Conservation (phyloP, 2,797 vertebrate genomes). For the Psittacula derbiana region DNA sequence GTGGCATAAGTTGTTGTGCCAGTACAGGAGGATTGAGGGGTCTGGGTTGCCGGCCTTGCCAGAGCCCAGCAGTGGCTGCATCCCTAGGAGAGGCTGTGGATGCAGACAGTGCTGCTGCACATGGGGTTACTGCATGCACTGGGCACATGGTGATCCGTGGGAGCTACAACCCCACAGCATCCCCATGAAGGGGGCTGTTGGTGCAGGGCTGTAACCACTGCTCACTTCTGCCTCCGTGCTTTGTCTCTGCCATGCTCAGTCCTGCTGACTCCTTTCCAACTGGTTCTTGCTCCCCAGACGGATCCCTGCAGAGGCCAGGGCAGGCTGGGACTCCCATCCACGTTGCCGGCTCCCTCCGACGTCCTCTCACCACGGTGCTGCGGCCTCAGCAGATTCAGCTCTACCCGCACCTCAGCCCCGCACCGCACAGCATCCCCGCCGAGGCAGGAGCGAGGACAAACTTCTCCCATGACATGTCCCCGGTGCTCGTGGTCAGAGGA, state of each 20-base stretch:
- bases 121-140: fast-evolving
- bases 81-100: fast-evolving
- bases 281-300: slow-evolving; percentile 58
- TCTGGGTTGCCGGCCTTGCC: not conserved
- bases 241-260: fast-evolving
- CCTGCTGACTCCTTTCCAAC: not conserved
- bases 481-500: slow-evolving; percentile 68
- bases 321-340: slow-evolving; percentile 73
- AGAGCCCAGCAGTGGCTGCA: fast-evolving
- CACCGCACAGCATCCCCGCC: slow-evolving; percentile 70
- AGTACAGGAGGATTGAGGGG: too few species aligned
- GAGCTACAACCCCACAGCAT: fast-evolving
- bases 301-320: slow-evolving; percentile 72
- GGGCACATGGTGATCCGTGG: fast-evolving
- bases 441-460: slow-evolving; percentile 76
- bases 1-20: not conserved
- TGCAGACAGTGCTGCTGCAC: fast-evolving
- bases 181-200: fast-evolving
- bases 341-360: slow-evolving; percentile 70
- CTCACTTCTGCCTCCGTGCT: not conserved
- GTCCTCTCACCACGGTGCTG: slow-evolving; percentile 44
- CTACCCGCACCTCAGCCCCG: slow-evolving; percentile 75
- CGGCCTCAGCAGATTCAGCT: slow-evolving; percentile 73
- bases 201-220: fast-evolving
- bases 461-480: slow-evolving; percentile 68